Evolutionary conservation across 2,113 vertebrate species (phyloP).

Genomic region (Prinia subflava): DNA sequence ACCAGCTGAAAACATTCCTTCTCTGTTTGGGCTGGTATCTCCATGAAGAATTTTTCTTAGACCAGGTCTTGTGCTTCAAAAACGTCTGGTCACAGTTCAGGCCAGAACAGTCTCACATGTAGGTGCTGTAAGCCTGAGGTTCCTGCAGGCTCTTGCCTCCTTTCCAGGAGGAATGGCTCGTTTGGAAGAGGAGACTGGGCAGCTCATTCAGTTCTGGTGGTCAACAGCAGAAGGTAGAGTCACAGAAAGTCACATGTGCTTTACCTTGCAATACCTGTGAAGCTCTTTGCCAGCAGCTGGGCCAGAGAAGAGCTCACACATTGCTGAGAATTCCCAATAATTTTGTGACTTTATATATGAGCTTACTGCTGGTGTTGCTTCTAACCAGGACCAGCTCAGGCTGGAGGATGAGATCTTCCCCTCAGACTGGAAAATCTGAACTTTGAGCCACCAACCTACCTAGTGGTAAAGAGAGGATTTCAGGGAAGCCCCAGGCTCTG

Average conservation of each 20-base stretch:
- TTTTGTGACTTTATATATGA: neutral
- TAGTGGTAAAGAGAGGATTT: neutral
- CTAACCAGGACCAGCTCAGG: neutral
- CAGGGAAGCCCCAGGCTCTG: neutral
- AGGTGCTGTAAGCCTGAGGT: neutral
- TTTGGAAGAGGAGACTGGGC: neutral
- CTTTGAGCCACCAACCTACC: neutral
- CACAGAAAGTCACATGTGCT: neutral
- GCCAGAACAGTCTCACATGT: neutral
- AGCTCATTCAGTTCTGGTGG: accelerated
- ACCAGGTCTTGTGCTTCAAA: neutral
- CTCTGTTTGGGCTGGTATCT: neutral
- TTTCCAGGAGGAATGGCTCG: neutral
- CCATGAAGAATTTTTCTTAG: neutral
- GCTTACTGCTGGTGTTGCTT: neutral
- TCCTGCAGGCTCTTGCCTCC: neutral
- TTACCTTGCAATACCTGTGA: neutral
- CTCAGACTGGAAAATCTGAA: slow-evolving; percentile 22
- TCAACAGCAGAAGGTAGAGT: neutral
- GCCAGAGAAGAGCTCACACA: neutral
- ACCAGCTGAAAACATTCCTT: neutral
- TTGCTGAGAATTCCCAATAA: neutral
- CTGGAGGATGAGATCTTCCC: neutral
- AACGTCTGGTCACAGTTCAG: neutral
- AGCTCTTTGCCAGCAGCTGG: neutral